A percentile compares a stretch with the other conserved stretches of the same genome.
These are phyloP conservation scores for Sebastes alutus DNA, from an alignment of 2,797 vertebrate species.

Conservation along the genomic window DNA sequence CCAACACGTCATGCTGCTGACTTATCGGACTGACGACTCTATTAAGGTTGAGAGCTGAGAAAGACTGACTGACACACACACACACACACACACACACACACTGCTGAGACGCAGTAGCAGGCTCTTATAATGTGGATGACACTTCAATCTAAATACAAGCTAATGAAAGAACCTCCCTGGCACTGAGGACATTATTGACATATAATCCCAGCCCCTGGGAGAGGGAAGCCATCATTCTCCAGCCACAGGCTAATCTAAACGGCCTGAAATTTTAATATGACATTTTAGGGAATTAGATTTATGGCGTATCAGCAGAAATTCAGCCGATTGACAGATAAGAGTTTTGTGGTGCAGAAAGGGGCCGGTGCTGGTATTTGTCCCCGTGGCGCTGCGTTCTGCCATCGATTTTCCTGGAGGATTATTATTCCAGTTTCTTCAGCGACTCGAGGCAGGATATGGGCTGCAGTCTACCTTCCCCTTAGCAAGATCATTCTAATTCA, in stretches of 20 bases:
- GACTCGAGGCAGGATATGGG: constrained; percentile 56
- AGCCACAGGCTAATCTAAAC: constrained; percentile 63
- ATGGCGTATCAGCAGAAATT: constrained; percentile 72
- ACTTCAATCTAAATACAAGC: constrained; percentile 66
- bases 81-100: background rate
- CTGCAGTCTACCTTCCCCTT: constrained; percentile 72
- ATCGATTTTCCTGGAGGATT: constrained; percentile 80
- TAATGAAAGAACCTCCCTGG: constrained; percentile 64
- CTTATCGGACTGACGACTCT: constrained; percentile 27
- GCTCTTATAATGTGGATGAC: constrained; percentile 49
- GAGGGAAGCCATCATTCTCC: constrained; percentile 51
- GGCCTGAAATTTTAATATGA: constrained; percentile 67
- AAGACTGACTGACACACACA: background rate
- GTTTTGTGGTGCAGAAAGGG: constrained; percentile 25
- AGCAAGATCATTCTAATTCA: constrained; percentile 83
- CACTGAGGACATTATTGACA: constrained; percentile 65
- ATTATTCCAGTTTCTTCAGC: constrained; percentile 75
- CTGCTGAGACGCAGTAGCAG: constrained; percentile 16
- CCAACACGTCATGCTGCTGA: background rate
- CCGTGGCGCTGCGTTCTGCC: constrained; percentile 42
- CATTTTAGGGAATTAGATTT: constrained; percentile 76
- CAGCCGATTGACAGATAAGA: constrained; percentile 56
- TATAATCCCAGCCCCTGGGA: constrained; percentile 62
- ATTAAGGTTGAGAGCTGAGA: constrained; percentile 26
- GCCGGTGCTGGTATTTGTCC: constrained; percentile 46